These are phyloP conservation scores for Dendrolimus houi DNA, from an alignment of 2,888 invertebrate species.

Conservation along the genomic window DNA sequence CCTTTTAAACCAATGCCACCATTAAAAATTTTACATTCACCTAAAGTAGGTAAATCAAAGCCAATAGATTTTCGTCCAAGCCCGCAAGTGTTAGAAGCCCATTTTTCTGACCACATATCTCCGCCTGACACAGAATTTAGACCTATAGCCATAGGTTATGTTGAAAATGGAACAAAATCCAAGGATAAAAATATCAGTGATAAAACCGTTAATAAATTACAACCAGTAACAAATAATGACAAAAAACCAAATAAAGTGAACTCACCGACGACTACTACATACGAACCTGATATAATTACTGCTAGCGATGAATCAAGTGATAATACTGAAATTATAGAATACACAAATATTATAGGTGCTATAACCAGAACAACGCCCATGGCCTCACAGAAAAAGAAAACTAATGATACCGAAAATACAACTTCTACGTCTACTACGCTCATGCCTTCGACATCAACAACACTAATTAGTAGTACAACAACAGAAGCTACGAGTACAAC, in stretches of 20 bases:
- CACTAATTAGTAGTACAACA: slow-evolving; percentile 12
- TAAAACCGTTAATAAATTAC: slow-evolving; percentile 31
- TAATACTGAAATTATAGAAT: slow-evolving; percentile 36
- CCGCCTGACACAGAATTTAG: slow-evolving; percentile 48
- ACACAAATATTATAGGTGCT: slow-evolving; percentile 54
- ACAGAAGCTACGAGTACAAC: slow-evolving; percentile 17
- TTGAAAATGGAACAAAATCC: slow-evolving; percentile 23
- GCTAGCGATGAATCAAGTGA: slow-evolving; percentile 27
- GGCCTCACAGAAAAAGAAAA: slow-evolving; percentile 33
- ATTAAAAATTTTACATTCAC: slow-evolving; percentile 36
- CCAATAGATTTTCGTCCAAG: slow-evolving; percentile 59
- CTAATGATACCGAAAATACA: slow-evolving; percentile 22
- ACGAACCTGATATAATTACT: slow-evolving; percentile 55
- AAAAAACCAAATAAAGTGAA: slow-evolving; percentile 40
- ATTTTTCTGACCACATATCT: slow-evolving; percentile 44
- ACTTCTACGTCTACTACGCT: slow-evolving; percentile 20
- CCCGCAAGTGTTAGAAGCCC: slow-evolving; percentile 54
- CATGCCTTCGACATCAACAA: slow-evolving; percentile 12
- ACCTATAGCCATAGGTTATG: slow-evolving; percentile 47
- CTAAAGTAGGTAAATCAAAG: slow-evolving; percentile 35
- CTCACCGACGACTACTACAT: slow-evolving; percentile 36
- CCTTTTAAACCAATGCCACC: slow-evolving; percentile 70
- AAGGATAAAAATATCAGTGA: slow-evolving; percentile 22
- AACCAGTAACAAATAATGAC: slow-evolving; percentile 24
- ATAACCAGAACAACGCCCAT: slow-evolving; percentile 63